Conservation (phyloP, 2,113 vertebrate species). For the Caracal caracal region DNA sequence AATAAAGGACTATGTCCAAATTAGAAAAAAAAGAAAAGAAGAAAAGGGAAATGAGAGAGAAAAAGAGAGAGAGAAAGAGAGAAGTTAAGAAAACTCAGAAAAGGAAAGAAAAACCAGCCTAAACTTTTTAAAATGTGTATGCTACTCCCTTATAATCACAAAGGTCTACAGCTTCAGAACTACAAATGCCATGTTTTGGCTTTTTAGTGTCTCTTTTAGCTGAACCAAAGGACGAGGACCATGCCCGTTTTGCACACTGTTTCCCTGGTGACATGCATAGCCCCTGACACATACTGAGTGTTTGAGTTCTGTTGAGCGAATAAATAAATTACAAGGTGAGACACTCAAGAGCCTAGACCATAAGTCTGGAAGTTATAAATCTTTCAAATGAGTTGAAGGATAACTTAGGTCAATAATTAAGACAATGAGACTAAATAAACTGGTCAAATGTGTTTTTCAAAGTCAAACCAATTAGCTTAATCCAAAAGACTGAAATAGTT, state of each 20-base stretch:
- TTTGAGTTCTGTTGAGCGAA: background rate
- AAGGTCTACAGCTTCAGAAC: background rate
- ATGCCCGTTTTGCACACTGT: background rate
- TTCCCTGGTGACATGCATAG: background rate
- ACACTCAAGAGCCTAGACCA: background rate
- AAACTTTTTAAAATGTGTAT: background rate
- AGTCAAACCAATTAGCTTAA: background rate
- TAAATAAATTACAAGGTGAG: background rate
- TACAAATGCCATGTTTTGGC: background rate
- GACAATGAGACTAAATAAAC: background rate
- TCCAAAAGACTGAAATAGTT: background rate
- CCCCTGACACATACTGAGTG: background rate
- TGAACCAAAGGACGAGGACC: background rate
- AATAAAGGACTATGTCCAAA: background rate
- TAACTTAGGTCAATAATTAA: constrained; percentile 6
- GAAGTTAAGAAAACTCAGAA: constrained; percentile 6
- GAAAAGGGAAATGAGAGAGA: background rate
- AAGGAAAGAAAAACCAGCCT: background rate
- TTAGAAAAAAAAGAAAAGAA: background rate
- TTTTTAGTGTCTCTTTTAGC: background rate
- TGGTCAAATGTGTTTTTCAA: background rate
- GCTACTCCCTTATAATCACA: background rate
- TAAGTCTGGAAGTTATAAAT: background rate
- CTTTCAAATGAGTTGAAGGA: background rate
- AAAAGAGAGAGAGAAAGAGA: background rate